Evolutionary conservation across 2,888 invertebrate genomes (phyloP).

Genomic region (Ormyrus thymus): DNA sequence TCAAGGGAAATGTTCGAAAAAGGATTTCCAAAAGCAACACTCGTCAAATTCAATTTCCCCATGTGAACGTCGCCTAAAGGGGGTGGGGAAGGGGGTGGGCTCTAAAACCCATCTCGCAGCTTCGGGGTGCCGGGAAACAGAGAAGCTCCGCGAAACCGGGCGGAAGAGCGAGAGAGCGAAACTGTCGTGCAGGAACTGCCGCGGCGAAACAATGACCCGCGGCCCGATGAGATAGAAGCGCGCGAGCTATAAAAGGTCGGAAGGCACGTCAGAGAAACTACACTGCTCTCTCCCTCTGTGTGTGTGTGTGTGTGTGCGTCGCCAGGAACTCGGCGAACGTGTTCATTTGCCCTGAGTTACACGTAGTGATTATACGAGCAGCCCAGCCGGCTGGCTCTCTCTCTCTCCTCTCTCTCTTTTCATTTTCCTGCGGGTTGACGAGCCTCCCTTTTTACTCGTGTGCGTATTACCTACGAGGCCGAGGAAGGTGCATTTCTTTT

Average conservation of each 20-base stretch:
- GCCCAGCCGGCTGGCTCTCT: not conserved
- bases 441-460: not conserved
- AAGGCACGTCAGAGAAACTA: constrained; percentile 11
- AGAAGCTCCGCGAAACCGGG: not conserved
- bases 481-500: constrained; percentile 13
- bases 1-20: too few species aligned
- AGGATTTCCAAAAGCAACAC: not conserved
- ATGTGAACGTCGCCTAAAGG: not conserved
- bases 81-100: too few species aligned
- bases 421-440: constrained; percentile 11
- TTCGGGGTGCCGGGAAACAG: too few species aligned
- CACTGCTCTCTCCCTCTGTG: too few species aligned
- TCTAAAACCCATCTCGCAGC: too few species aligned
- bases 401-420: constrained; percentile 9
- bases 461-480: not conserved
- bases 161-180: not conserved
- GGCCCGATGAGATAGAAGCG: constrained; percentile 38
- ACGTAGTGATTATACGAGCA: constrained; percentile 28
- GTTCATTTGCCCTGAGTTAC: constrained; percentile 42
- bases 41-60: not conserved
- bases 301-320: not conserved
- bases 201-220: constrained; percentile 46
- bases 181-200: not conserved
- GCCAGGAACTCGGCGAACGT: constrained; percentile 11
- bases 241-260: constrained; percentile 35